Evolutionary conservation across 2,888 invertebrate species (phyloP), one percentile per base, ranked within the genome.

Genomic region (Plusia festucae): DNA sequence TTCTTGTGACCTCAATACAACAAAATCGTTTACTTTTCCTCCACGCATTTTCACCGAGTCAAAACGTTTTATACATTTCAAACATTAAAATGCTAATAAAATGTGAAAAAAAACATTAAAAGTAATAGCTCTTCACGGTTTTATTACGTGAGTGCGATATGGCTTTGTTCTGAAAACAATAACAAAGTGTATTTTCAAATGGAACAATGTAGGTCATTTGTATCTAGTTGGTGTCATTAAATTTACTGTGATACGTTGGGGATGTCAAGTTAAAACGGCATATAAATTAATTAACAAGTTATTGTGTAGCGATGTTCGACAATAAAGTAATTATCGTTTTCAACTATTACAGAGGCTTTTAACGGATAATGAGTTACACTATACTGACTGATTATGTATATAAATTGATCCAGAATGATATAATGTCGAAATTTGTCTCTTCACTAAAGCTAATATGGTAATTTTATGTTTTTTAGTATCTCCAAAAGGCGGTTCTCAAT

Each of bases 201-300:
- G 64, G 60, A 74, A 69, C 75, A 73, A 70, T 74, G 75, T 74
- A 55, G 16, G 60, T 74, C 69, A 69, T 64, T 72, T 72, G 58
- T 69, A 64, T 53, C 18, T 16, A 49, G 34, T 7, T 27, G 30
- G 20, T 40, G 68, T 49, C 46, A 49, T 59, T 27, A 0, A 3
- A 30, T 9, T 27, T 51, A 46, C 30, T 18, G 32, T 27, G 30
- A 32, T 32, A 18, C 16, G 30, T 30, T 32, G 32, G 32, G 30
- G 30, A 11, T 16, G 30, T 20, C 11, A 49, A 20, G 18, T 49
- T 49, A 11, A 49, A 49, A 11, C 20, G 18, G 49, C 13, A 49
- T 20, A 20, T 49, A 20, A 49, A 49, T 20, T 20, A 11, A 49
- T 40, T 40, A 40, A 40, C 40, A 15, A 40, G n/a, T 15, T 40